A percentile compares a stretch with the other conserved stretches of the same genome.
Conservation (phyloP, 1,140 invertebrate species). For the Diachasmimorpha longicaudata region DNA sequence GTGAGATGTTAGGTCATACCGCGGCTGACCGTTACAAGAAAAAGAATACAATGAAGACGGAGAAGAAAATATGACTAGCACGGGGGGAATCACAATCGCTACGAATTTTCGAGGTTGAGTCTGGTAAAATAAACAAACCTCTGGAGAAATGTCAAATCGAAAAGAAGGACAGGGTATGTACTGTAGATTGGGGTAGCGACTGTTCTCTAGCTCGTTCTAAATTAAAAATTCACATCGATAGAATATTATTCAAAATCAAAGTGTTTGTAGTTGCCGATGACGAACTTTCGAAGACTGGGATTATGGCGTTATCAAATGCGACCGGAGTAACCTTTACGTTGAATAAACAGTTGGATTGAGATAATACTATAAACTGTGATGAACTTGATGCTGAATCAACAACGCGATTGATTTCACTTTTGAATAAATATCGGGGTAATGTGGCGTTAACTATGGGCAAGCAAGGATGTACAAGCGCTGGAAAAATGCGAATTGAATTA, state of each 20-base stretch:
- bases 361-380: too few species aligned
- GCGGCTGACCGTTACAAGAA: background rate
- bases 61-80: background rate
- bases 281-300: background rate
- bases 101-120: background rate
- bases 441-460: slow-evolving; percentile 26
- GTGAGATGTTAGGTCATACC: background rate
- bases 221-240: background rate
- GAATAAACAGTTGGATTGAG: too few species aligned
- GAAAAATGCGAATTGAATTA: slow-evolving; percentile 36
- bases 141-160: slow-evolving; percentile 3
- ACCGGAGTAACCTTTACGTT: too few species aligned
- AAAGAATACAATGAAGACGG: background rate
- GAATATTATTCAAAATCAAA: background rate
- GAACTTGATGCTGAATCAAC: too few species aligned
- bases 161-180: background rate
- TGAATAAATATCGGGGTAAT: slow-evolving; percentile 25
- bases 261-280: slow-evolving; percentile 15
- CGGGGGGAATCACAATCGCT: background rate
- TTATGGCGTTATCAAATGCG: background rate
- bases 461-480: slow-evolving; percentile 28
- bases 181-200: slow-evolving; percentile 23
- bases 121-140: background rate
- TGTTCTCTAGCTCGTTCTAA: slow-evolving; percentile 11
- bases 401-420: background rate